These are phyloP conservation scores for Pseudoips prasinana DNA, from an alignment of 2,888 invertebrate species.

Conservation along the genomic window DNA sequence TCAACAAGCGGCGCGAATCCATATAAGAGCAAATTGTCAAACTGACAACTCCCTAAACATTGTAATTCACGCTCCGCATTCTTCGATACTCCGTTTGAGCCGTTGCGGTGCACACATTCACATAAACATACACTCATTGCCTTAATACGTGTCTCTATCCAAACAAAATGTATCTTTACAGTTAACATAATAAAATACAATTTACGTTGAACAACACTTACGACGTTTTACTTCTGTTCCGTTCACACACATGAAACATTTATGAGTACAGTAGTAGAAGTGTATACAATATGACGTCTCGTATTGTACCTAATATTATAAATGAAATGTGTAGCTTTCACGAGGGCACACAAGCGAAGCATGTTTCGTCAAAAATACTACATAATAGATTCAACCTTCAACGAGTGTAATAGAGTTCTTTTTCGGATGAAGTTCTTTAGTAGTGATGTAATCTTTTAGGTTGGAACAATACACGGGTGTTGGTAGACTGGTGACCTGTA, in stretches of 20 bases:
- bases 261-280: conserved; percentile 68
- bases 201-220: conserved; percentile 29
- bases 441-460: conserved; percentile 39
- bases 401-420: rapidly evolving
- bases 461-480: conserved; percentile 53
- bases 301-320: conserved; percentile 76
- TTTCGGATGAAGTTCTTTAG: conserved; percentile 29
- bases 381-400: conserved; percentile 33
- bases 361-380: conserved; percentile 39
- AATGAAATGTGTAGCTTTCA: conserved; percentile 82
- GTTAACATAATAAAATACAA: conserved; percentile 22
- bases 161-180: conserved; percentile 28
- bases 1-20: conserved; percentile 45
- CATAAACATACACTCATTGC: conserved; percentile 61
- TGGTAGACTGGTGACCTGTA: conserved; percentile 79
- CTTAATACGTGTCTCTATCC: conserved; percentile 42
- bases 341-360: conserved; percentile 70
- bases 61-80: conserved; percentile 79
- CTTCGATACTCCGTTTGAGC: conserved; percentile 73
- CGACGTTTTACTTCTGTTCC: conserved; percentile 36
- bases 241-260: conserved; percentile 64
- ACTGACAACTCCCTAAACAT: conserved; percentile 77
- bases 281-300: conserved; percentile 76
- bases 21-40: conserved; percentile 73
- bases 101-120: conserved; percentile 64